Conservation (phyloP, 2,113 vertebrate genomes). For the Eubucco bourcierii region DNA sequence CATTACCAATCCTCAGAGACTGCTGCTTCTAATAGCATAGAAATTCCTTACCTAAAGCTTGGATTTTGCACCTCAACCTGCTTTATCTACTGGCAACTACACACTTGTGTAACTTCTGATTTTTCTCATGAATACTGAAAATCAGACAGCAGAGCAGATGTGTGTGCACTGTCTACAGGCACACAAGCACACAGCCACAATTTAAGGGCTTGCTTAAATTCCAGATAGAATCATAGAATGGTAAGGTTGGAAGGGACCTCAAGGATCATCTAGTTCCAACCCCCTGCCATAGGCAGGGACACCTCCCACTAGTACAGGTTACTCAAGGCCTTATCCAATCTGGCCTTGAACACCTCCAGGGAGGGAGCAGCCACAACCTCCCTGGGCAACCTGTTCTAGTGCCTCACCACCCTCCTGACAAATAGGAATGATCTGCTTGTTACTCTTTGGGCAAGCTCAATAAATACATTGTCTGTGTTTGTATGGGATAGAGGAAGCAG, state of each 20-base stretch:
- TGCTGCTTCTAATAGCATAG: background rate
- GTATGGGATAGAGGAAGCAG: background rate
- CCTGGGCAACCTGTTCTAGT: too few species aligned
- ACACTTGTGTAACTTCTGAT: background rate
- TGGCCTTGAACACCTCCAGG: too few species aligned
- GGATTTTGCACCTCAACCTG: background rate
- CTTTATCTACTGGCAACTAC: background rate
- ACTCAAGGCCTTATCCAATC: too few species aligned
- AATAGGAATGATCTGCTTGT: constrained; percentile 14
- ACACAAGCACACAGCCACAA: background rate
- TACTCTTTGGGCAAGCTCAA: background rate
- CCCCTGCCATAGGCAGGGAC: too few species aligned
- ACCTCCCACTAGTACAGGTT: too few species aligned
- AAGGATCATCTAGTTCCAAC: too few species aligned
- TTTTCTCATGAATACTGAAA: background rate
- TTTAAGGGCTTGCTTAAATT: background rate
- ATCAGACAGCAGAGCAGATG: background rate
- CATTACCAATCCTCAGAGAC: background rate
- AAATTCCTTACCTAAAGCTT: constrained; percentile 5
- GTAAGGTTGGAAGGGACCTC: too few species aligned
- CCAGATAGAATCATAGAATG: background rate
- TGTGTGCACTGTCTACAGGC: background rate
- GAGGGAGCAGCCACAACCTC: too few species aligned
- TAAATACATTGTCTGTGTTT: background rate
- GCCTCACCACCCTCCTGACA: background rate